Evolutionary conservation across 2,797 vertebrate species (phyloP), one percentile per base, ranked within the genome.

Genomic region (Salarias fasciatus): DNA sequence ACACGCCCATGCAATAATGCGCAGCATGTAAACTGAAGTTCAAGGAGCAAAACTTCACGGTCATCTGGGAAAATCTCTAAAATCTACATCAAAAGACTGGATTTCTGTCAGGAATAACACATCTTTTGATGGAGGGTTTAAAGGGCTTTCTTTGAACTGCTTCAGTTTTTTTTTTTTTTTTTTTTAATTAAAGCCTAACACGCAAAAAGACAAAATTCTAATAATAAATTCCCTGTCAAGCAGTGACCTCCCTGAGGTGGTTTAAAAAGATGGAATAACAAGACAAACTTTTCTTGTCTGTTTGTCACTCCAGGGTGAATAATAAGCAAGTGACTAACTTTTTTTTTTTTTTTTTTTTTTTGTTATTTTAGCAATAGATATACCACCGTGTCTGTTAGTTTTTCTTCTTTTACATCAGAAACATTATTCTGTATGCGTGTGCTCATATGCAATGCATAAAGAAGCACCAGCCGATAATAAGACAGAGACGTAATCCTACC

Each of bases 401-500:
- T 24, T 18, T 24, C 18, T 14, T 29, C 14, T 43, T 9, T 54
- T 38, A 18, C 5, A 48, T 37, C 2, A 29, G 2, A 47, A 33
- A 6, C 18, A 55, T 64, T 28, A 63, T 33, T 30, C 28, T 18
- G 31, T 8, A 13, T 14, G 12, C 1, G n/a, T 15, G 18, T 47
- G 47, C 12, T 42, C 11, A 41, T 48, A 47, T 53, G 38, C 9
- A 8, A 35, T 49, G 8, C 31, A 11, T 4, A 28, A 3, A 59
- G 51, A 41, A 47, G 15, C 72, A 37, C 15, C 60, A 36, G 30
- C 28, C 46, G 42, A 15, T 33, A 53, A 41, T 35, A 3, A 3
- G 12, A 12, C 12, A 51, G 41, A 30, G 67, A 48, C 12, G 38
- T 5, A 28, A 5, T 61, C 95, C 94, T 95, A 99, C 97, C 96